phyloP scores from a whole-genome alignment of 53 echinoderm and acorn worm species.

The Antedon mediterranea region DNA sequence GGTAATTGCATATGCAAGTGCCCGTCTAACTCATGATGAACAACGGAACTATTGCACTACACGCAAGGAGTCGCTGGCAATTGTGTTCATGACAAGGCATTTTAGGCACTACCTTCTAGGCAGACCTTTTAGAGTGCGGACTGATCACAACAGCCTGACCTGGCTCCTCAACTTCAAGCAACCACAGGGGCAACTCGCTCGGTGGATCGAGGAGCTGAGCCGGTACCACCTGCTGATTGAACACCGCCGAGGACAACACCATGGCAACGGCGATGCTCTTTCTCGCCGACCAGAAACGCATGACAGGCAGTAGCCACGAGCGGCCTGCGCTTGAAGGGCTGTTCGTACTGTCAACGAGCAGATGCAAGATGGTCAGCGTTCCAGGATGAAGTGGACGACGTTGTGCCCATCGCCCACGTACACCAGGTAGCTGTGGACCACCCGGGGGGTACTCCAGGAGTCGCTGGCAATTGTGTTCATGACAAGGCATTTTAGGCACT shows the following conservation, averaged over 20 bases:
- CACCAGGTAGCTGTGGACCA: conserved; percentile 6
- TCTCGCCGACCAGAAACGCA: background rate
- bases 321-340: too few species aligned
- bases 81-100: background rate
- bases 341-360: too few species aligned
- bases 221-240: conserved; percentile 10
- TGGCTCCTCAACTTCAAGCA: too few species aligned
- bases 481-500: too few species aligned
- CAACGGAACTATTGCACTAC: conserved; percentile 11
- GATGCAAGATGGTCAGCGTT: too few species aligned
- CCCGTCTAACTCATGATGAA: conserved; percentile 6
- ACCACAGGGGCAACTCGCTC: conserved; percentile 7
- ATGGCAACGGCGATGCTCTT: conserved; percentile 13
- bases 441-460: conserved; percentile 6
- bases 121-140: background rate
- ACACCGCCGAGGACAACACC: conserved; percentile 5
- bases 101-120: conserved; percentile 2
- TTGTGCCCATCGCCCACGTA: too few species aligned
- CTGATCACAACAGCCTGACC: too few species aligned
- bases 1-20: too few species aligned
- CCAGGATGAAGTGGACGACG: too few species aligned
- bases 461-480: conserved; percentile 22
- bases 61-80: too few species aligned
- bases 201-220: conserved; percentile 12
- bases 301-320: background rate